Conservation (phyloP, 2,113 vertebrate genomes). For the Carassius carassius region DNA sequence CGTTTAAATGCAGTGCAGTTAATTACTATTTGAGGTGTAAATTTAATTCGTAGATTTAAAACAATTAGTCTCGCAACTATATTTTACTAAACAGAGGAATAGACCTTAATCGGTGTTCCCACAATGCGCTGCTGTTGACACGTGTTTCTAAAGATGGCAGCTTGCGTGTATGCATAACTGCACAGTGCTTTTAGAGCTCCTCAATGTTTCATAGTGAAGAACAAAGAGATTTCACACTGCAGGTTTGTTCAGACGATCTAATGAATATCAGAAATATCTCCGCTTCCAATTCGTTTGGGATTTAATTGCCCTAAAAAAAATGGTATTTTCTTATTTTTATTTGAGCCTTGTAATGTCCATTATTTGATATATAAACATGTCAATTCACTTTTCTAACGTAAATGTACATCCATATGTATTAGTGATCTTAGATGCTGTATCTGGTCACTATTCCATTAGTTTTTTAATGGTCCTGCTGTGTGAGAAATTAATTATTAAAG, state of each 20-base stretch:
- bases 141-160: conserved; percentile 44
- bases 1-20: too few species aligned
- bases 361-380: background rate
- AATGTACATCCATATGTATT: background rate
- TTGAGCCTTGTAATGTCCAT: background rate
- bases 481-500: background rate
- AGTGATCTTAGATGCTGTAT: background rate
- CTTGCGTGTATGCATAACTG: conserved; percentile 4
- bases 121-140: conserved; percentile 14
- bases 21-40: background rate
- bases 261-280: background rate
- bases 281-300: background rate
- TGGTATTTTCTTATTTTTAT: background rate
- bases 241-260: conserved; percentile 8
- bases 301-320: background rate
- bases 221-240: background rate
- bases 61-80: background rate
- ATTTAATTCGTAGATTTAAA: background rate
- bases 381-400: background rate
- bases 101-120: background rate
- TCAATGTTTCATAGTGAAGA: background rate
- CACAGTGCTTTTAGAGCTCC: background rate
- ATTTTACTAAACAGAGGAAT: background rate
- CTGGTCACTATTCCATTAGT: background rate
- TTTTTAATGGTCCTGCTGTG: background rate